These are phyloP conservation scores for Semaprochilodus insignis DNA, from an alignment of 2,797 vertebrate species.

Conservation along the genomic window DNA sequence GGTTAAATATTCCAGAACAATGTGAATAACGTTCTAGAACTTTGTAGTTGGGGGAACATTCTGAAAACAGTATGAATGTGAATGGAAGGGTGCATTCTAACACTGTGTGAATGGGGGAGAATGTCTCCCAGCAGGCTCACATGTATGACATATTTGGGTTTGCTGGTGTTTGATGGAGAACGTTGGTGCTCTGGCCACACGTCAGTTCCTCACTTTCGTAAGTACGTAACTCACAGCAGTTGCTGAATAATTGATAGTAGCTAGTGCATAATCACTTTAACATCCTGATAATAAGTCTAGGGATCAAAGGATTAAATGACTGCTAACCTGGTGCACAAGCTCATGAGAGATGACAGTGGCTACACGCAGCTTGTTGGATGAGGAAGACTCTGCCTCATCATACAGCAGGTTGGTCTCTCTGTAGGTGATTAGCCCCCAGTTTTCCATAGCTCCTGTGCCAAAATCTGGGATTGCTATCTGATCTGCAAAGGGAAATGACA, in stretches of 20 bases:
- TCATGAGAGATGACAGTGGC: constrained; percentile 92
- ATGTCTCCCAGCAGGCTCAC: too few relatives aligned
- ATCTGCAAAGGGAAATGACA: constrained; percentile 76
- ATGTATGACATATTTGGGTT: neutral
- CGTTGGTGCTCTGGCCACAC: neutral
- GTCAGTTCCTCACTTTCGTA: neutral
- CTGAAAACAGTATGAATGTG: neutral
- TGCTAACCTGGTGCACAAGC: constrained; percentile 94
- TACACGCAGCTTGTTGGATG: constrained; percentile 89
- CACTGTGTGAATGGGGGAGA: too few relatives aligned
- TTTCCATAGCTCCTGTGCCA: constrained; percentile 98
- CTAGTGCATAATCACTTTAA: too few relatives aligned
- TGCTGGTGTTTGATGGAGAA: neutral
- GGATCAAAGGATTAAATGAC: neutral
- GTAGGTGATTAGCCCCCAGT: constrained; percentile 97
- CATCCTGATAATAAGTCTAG: neutral
- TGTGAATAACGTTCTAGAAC: too few relatives aligned
- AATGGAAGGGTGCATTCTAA: too few relatives aligned
- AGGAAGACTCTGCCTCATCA: constrained; percentile 85
- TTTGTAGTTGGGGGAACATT: neutral
- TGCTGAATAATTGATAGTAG: neutral
- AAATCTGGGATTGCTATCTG: constrained; percentile 98
- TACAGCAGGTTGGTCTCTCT: constrained; percentile 93
- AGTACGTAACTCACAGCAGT: neutral
- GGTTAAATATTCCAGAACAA: too few relatives aligned